A percentile compares a stretch with the other conserved stretches of the same genome.
Conservation (phyloP, 1,140 invertebrate genomes). For the Drosophila kikkawai region DNA sequence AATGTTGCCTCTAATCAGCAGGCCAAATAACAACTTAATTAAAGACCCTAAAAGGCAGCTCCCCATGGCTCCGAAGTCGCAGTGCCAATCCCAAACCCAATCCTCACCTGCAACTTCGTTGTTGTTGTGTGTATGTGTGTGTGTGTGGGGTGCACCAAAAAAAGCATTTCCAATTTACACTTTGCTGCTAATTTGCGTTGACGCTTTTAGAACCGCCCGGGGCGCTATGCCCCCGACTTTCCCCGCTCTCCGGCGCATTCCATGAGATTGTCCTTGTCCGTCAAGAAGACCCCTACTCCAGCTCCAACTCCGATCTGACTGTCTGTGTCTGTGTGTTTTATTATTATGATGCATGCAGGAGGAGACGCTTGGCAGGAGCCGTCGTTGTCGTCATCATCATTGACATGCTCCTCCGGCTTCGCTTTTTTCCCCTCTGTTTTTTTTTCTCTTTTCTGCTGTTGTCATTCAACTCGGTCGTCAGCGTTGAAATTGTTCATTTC, state of each 20-base stretch:
- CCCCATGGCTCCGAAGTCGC: slow-evolving; percentile 18
- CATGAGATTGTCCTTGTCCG: slow-evolving; percentile 61
- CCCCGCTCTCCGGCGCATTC: slow-evolving; percentile 49
- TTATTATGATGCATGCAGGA: slow-evolving; percentile 80
- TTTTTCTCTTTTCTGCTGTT: slow-evolving; percentile 48
- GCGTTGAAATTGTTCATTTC: slow-evolving; percentile 81
- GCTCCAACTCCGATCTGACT: slow-evolving; percentile 7
- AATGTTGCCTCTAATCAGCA: slow-evolving; percentile 73
- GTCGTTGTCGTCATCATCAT: slow-evolving; percentile 60
- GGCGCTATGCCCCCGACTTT: slow-evolving; percentile 53
- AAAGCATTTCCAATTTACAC: slow-evolving; percentile 83
- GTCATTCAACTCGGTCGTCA: slow-evolving; percentile 80
- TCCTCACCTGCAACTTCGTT: slow-evolving; percentile 30
- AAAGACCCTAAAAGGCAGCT: slow-evolving; percentile 74
- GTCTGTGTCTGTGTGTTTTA: slow-evolving; percentile 73
- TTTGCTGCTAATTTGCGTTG: slow-evolving; percentile 83
- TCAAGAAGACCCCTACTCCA: slow-evolving; percentile 25
- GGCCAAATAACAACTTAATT: slow-evolving; percentile 80
- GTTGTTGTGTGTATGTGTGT: slow-evolving; percentile 31
- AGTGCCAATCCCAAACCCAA: neutral
- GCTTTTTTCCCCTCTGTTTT: neutral
- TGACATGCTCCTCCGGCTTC: slow-evolving; percentile 72
- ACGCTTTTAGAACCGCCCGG: slow-evolving; percentile 81
- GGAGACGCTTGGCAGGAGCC: slow-evolving; percentile 56
- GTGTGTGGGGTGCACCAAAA: slow-evolving; percentile 78